Conservation (phyloP, 2,888 invertebrate genomes). For the Eilema caniola region DNA sequence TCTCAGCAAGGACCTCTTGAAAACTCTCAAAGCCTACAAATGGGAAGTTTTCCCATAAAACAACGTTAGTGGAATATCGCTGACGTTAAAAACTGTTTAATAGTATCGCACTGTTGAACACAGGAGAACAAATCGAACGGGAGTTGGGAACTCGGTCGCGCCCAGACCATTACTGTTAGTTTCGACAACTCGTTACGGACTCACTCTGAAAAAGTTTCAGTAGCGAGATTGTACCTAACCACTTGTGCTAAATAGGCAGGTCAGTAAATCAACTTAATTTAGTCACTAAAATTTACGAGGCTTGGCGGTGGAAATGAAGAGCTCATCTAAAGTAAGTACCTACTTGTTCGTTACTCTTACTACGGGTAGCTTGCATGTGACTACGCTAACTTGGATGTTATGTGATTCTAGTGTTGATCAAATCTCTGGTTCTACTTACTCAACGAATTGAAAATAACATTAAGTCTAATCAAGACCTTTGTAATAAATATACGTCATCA, state of each 20-base stretch:
- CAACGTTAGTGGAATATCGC: slow-evolving; percentile 32
- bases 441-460: too few species aligned
- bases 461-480: too few species aligned
- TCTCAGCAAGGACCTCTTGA: slow-evolving; percentile 22
- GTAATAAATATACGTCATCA: too few species aligned
- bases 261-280: slow-evolving; percentile 10
- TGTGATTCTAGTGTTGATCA: too few species aligned
- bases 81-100: slow-evolving; percentile 52
- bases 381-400: too few species aligned
- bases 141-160: slow-evolving; percentile 37
- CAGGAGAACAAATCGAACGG: slow-evolving; percentile 44
- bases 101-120: slow-evolving; percentile 43
- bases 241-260: slow-evolving; percentile 18
- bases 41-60: slow-evolving; percentile 45
- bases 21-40: slow-evolving; percentile 22
- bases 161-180: slow-evolving; percentile 50
- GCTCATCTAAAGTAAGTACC: not conserved
- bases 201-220: slow-evolving; percentile 52
- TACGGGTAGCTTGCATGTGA: too few species aligned
- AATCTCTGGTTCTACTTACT: too few species aligned
- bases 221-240: slow-evolving; percentile 39
- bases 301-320: not conserved
- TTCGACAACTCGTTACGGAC: slow-evolving; percentile 53
- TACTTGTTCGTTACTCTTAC: too few species aligned
- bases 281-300: not conserved